Base-by-base conservation (phyloP, 2,797 vertebrate species). In the Rhynchotus rufescens region DNA sequence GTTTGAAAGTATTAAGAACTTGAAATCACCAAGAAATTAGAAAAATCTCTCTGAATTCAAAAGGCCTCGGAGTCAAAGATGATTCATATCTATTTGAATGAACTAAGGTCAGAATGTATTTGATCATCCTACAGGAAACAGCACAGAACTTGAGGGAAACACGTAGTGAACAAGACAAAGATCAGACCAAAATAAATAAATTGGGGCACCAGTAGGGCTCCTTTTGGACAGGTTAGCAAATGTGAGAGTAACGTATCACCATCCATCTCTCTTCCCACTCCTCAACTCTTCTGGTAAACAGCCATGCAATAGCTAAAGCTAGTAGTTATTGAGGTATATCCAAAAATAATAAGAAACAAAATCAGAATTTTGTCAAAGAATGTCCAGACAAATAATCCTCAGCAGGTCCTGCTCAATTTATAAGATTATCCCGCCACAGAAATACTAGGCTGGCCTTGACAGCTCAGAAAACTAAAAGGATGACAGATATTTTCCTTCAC, bases 301-400 rank as follows among this genome's bases (percentile, higher is more conserved):
- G 67, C 10, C 59, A 87, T 11, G 16, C 4, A 73, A 34, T 21
- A 34, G 8, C 30, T 21, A 44, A 85, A 71, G 40, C 12, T 23
- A 79, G 30, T 4, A 38, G 20, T 38, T 34, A 22, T 74, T 26
- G 30, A 54, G 6, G 10, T 7, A 54, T 61, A 25, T 61, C 3
- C 44, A 44, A 57, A 51, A 51, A 51, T 40, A 49, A 49, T 6
- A 49, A 25, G 3, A 49, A 51, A 51, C 13, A 22, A 49, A 49
- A 52, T 0, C 2, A 10, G 19, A 49, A 54, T 51, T 60, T 32
- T 71, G 32, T 61, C 49, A 0, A 0, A 81, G 52, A 78, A 69
- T 8, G 38, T 36, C 19, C 26, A 71, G 47, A 17, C 49, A 82
- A 79, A 15, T 56, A 71, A 69, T 65, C 44, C 59, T 79, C 26